Base-by-base conservation (phyloP, 2,113 vertebrate genomes). In the Antigone vipio region DNA sequence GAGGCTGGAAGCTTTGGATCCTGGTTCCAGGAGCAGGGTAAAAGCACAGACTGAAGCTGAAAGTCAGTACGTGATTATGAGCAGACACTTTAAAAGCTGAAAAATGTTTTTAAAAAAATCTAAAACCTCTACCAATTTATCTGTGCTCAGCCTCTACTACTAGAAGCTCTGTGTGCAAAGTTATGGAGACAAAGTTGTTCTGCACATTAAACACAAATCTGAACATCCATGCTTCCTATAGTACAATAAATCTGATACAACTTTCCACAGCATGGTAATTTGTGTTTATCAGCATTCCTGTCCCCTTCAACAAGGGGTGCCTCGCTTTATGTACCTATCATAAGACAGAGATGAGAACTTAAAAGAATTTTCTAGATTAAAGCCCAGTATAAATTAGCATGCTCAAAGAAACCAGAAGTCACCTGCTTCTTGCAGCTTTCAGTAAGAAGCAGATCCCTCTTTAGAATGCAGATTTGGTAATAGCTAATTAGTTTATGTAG, bases 361-460 rank as follows among this genome's bases (percentile, higher is more conserved):
- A 30, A 69, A 92, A 72, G 30, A 60, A 49, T 79, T 27, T 38
- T 82, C 49, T 76, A 58, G 53, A 78, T 90, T 66, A 94, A 93
- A 96, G 66, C 81, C 38, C 55, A 49, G 56, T 49, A 53, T 40
- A 89, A 90, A 96, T 85, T 69, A 79, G 10, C 35, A 23, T 11
- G 35, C 40, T 89, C 62, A 50, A 38, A 89, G 81, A 53, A 55
- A 85, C 8, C 44, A 85, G 49, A 77, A 94, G 59, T 87, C 93
- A 94, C 87, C 66, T 89, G 66, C 66, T 87, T 24, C 74, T 79
- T 85, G 53, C 74, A 95, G 66, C 81, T 94, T 89, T 79, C 78
- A 49, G 11, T 73, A 89, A 60, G 82, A 23, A 87, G 73, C 66
- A 89, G 49, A 79, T 94, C 77, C 56, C 34, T 88, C 69, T 78